These are phyloP conservation scores for Carapus acus DNA, from an alignment of 2,797 vertebrate genomes.

Conservation along the genomic window DNA sequence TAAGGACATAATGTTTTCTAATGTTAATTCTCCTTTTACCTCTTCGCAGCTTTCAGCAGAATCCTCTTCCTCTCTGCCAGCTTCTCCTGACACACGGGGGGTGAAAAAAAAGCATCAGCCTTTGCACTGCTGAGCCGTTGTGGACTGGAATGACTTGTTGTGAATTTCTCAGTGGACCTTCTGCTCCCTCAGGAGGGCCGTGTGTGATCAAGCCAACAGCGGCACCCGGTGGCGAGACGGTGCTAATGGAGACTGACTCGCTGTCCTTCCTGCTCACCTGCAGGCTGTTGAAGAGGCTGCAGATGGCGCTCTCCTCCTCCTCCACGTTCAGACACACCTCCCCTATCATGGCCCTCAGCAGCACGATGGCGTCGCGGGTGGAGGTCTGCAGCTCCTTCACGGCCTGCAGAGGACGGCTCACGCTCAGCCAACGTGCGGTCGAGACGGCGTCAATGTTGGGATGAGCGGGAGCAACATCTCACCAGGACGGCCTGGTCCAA, in stretches of 20 bases:
- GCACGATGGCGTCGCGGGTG: conserved; percentile 81
- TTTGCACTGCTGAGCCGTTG: conserved; percentile 26
- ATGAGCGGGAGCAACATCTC: conserved; percentile 25
- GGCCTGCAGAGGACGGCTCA: conserved; percentile 53
- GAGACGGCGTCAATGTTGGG: conserved; percentile 10
- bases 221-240: conserved; percentile 57
- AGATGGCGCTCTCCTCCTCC: conserved; percentile 86
- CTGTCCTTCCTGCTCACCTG: conserved; percentile 54
- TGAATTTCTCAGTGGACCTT: conserved; percentile 15
- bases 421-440: too few species aligned
- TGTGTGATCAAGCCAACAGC: conserved; percentile 43
- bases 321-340: conserved; percentile 87
- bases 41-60: conserved; percentile 81
- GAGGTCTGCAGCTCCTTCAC: conserved; percentile 76
- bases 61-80: conserved; percentile 79
- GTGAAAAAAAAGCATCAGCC: conserved; percentile 37
- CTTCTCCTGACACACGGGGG: conserved; percentile 62
- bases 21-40: conserved; percentile 62
- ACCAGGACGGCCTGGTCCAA: conserved; percentile 92
- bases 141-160: conserved; percentile 33
- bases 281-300: conserved; percentile 80
- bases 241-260: conserved; percentile 9
- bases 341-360: conserved; percentile 88
- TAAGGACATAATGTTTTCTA: too few species aligned
- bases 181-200: conserved; percentile 4